These are phyloP conservation scores for Ametastegia equiseti DNA, from an alignment of 2,888 invertebrate species.

Conservation along the genomic window DNA sequence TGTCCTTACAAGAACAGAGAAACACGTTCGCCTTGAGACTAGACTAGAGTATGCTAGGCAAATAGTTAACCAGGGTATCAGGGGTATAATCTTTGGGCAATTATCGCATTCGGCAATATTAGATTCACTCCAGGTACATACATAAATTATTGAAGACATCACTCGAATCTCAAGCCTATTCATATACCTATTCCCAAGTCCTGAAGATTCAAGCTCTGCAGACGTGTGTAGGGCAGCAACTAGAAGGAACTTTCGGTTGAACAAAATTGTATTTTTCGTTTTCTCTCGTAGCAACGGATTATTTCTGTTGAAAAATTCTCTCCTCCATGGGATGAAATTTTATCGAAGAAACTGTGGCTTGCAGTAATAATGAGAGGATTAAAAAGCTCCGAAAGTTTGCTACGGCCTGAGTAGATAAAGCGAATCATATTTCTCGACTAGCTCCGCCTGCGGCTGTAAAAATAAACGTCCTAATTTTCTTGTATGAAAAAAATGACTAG, in stretches of 20 bases:
- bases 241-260: not conserved
- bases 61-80: not conserved
- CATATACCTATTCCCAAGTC: not conserved
- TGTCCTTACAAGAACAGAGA: not conserved
- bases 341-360: not conserved
- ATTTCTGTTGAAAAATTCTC: too few species aligned
- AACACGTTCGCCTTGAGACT: constrained; percentile 17
- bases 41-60: not conserved
- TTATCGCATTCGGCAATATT: constrained; percentile 13
- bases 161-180: not conserved
- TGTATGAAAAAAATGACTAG: not conserved
- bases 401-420: not conserved
- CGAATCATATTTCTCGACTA: not conserved
- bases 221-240: not conserved
- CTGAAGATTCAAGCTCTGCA: not conserved
- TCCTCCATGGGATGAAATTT: too few species aligned
- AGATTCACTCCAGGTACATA: not conserved
- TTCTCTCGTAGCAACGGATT: too few species aligned
- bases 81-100: not conserved
- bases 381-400: not conserved
- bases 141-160: too few species aligned
- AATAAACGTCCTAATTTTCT: not conserved
- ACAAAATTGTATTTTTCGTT: too few species aligned
- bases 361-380: not conserved
- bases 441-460: not conserved